A percentile compares a stretch with the other conserved stretches of the same genome.
Evolutionary conservation across 2,888 invertebrate species (phyloP).

Genomic region (Stenichneumon culpator): DNA sequence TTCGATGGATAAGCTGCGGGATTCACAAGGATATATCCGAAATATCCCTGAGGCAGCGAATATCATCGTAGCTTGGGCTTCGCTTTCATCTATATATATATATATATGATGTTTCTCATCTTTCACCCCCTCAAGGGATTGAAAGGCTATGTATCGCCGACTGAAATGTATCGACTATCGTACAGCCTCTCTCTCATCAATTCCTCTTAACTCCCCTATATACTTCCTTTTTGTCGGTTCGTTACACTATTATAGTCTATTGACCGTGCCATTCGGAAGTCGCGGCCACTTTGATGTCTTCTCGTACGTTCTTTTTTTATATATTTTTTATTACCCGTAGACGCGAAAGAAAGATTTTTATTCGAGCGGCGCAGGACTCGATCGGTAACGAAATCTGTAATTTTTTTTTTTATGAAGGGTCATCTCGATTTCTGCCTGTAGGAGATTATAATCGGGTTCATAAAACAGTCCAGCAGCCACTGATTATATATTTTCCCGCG

Average conservation of each 20-base stretch:
- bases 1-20: slow-evolving; percentile 18
- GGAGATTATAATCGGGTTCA: neutral
- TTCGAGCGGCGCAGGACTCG: neutral
- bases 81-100: slow-evolving; percentile 1
- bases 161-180: slow-evolving; percentile 10
- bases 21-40: slow-evolving; percentile 2
- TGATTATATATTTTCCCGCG: neutral
- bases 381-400: neutral
- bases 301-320: neutral
- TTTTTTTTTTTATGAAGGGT: neutral
- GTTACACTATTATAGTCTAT: neutral
- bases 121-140: neutral
- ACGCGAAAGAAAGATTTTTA: neutral
- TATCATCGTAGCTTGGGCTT: slow-evolving; percentile 11
- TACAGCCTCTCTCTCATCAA: neutral
- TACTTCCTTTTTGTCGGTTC: neutral
- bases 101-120: neutral
- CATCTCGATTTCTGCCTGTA: neutral
- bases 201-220: slow-evolving; percentile 1
- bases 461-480: neutral
- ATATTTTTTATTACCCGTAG: neutral
- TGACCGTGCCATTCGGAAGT: neutral
- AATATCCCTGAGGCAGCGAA: slow-evolving; percentile 23
- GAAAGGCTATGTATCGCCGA: slow-evolving; percentile 8
- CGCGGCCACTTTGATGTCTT: neutral